Evolutionary conservation across 2,113 vertebrate species (phyloP), one percentile per base, ranked within the genome.

Genomic region (Excalfactoria chinensis): DNA sequence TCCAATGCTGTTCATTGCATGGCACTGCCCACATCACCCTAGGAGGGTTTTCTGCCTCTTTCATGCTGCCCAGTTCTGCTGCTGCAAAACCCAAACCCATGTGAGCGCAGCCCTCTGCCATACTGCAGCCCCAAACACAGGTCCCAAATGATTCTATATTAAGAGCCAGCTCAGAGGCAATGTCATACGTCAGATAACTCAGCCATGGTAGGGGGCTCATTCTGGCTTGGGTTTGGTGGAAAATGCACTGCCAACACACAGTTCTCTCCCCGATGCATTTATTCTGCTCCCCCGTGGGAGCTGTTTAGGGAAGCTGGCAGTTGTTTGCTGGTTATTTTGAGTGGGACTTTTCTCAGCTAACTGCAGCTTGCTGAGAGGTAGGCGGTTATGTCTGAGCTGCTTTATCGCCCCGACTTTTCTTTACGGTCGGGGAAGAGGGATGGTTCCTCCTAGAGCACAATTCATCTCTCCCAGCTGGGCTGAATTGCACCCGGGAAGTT

Each of bases 391-490:
- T 89, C 74, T 92, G 86, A 84, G 91, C 63, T 72, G 70, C 70
- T 86, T 93, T 85, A 88, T 88, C 4, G 3, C 37, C 1, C 1
- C 2, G 17, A 72, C 53, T 75, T 72, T 63, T 60, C 87, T 93
- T 90, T 81, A 78, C 1, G 7, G n/a, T 51, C 0, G 0, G 70
- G 74, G 62, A 87, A 85, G 82, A 87, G 89, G 56, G 84, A 68
- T 60, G 60, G 60, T 9, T 92, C 91, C 66, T 94, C 83, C 76
- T 64, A 83, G 80, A 94, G 91, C 84, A 73, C 67, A 44, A 76
- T 89, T 89, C 91, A 91, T 91, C 89, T 59, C 87, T 93, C 85
- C 93, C 91, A 89, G 81, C 89, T 95, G 95, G 78, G 74, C 84
- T 93, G 74, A 79, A 58, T 34, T 66, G 71, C 55, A 44, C 81